Conservation (phyloP, 2,888 invertebrate species). For the Pachliopta kotzebuea region DNA sequence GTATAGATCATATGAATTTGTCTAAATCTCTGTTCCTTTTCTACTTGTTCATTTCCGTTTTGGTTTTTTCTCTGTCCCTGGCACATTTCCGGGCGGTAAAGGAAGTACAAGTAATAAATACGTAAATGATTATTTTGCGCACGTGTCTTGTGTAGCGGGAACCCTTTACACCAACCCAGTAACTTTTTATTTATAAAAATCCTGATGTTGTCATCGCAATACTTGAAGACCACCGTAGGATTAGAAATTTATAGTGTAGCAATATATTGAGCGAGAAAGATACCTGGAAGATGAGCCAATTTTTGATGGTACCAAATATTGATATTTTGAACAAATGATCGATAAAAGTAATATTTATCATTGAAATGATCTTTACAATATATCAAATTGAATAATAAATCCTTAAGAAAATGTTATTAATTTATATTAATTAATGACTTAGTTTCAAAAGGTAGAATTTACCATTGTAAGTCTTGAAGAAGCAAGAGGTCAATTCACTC, state of each 20-base stretch:
- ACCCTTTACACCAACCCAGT: constrained; percentile 48
- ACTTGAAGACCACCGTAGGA: constrained; percentile 51
- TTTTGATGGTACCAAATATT: too few relatives aligned
- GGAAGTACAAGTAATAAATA: constrained; percentile 77
- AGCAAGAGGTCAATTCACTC: too few relatives aligned
- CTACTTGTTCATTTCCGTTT: constrained; percentile 62
- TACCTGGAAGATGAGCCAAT: constrained; percentile 4
- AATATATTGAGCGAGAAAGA: constrained; percentile 28
- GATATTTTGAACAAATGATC: too few relatives aligned
- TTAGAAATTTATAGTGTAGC: constrained; percentile 43
- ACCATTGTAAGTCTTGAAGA: too few relatives aligned
- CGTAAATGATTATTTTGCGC: constrained; percentile 66
- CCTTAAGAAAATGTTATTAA: too few relatives aligned
- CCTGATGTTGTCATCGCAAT: constrained; percentile 57
- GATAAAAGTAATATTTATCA: too few relatives aligned
- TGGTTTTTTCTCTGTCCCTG: constrained; percentile 59
- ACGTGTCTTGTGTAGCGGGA: constrained; percentile 73
- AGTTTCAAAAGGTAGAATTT: too few relatives aligned
- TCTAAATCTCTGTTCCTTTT: constrained; percentile 40
- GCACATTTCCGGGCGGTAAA: constrained; percentile 66
- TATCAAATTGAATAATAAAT: too few relatives aligned
- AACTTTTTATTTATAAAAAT: constrained; percentile 36
- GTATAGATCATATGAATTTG: not conserved
- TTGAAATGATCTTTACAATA: too few relatives aligned
- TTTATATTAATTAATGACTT: too few relatives aligned